Base-by-base conservation (phyloP, 30 jellyfish, hydroid and myxozoan species). In the Morbakka virulenta region DNA sequence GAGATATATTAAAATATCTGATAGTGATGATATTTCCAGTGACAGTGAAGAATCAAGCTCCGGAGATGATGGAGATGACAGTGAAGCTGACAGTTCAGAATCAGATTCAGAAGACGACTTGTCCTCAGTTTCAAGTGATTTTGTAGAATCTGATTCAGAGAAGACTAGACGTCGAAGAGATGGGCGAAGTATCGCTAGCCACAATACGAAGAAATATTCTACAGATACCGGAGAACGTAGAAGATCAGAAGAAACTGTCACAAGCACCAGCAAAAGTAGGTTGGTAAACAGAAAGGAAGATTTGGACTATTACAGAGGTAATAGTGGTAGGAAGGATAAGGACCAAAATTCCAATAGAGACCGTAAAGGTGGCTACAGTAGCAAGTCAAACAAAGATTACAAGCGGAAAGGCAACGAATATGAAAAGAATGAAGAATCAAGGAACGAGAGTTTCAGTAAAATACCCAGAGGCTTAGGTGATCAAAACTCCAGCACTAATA, bases 111-210 rank as follows among this genome's bases (percentile, higher is more conserved):
- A n/a, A n/a, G n/a, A 50, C 33, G 63, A 30, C 2, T 67, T 83
- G 28, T 31, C 73, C 21, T 76, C 78, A 17, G 80, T 22, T 30
- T 47, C 82, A 47, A 49, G 77, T 34, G 31, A 27, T 2, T 67
- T 74, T 1, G 36, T 72, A 35, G 88, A 77, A 28, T 62, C 87
- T 2, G 82, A 72, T 3, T 73, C 50, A 0, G 89, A 79, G 50
- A 34, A 68, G 2, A 35, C 36, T 49, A 25, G n/a, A 3, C 57
- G 66, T 28, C 75, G 28, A 3, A 52, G 31, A 26, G 6, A n/a
- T 2, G 28, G 35, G 26, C n/a, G 35, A 49, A 72, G 25, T n/a
- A 26, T 17, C 14, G 0, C 14, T 28, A 30, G 50, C 17, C 83
- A 3, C 50, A 20, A 2, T 6, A 24, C 2, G 35, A 2, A 1